Evolutionary conservation across 2,113 vertebrate species (phyloP).

Genomic region (Toxotes jaculatrix): DNA sequence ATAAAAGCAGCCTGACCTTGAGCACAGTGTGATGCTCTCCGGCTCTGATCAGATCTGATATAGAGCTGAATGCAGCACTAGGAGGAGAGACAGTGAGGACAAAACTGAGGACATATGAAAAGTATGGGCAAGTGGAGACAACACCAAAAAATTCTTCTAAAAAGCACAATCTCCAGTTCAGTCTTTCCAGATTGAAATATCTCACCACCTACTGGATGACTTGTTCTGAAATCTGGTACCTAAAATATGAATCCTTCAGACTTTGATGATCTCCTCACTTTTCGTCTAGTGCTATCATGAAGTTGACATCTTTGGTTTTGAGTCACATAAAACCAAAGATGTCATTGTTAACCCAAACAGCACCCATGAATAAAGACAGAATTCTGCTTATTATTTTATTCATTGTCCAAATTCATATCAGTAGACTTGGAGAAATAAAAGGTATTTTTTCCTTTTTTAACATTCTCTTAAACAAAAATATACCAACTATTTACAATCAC

Average conservation of each 20-base stretch:
- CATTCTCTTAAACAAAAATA: constrained; percentile 99
- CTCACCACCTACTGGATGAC: background rate
- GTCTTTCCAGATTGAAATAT: background rate
- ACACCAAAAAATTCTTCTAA: background rate
- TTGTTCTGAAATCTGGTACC: background rate
- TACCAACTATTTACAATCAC: constrained; percentile 98
- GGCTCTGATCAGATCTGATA: constrained; percentile 28
- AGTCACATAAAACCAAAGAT: background rate
- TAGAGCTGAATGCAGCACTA: constrained; percentile 38
- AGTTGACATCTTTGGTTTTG: too few relatives aligned
- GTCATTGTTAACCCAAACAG: background rate
- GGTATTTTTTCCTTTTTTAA: constrained; percentile 84
- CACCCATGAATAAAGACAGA: constrained; percentile 5
- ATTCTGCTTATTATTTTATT: constrained; percentile 80
- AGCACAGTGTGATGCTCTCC: constrained; percentile 32
- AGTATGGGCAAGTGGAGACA: background rate
- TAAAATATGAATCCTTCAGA: too few relatives aligned
- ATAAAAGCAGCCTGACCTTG: constrained; percentile 61
- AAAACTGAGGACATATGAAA: background rate
- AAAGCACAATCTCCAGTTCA: background rate
- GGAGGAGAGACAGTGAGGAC: background rate
- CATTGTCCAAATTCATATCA: constrained; percentile 82
- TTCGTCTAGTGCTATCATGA: too few relatives aligned
- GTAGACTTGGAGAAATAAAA: constrained; percentile 90
- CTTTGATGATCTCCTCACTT: too few relatives aligned